A percentile compares a stretch with the other conserved stretches of the same genome.
phyloP scores from a whole-genome alignment of 2,888 invertebrate genomes.

The Orthosia cruda region DNA sequence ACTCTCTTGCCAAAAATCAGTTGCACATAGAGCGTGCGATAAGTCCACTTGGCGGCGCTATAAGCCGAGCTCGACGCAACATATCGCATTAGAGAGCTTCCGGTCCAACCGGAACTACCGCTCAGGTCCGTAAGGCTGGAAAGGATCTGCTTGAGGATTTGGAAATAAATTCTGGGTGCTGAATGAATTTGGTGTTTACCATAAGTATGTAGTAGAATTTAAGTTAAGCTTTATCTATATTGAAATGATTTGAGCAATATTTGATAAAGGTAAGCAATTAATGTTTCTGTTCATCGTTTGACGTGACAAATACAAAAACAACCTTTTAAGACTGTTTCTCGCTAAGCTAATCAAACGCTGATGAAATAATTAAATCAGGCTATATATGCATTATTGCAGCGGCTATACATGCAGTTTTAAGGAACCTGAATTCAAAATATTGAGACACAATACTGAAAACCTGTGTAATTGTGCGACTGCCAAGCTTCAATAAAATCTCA shows the following conservation, averaged over 20 bases:
- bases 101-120: slow-evolving; percentile 79
- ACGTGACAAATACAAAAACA: too few relatives aligned
- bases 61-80: slow-evolving; percentile 76
- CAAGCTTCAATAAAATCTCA: not conserved
- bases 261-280: too few relatives aligned
- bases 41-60: slow-evolving; percentile 71
- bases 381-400: too few relatives aligned
- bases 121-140: slow-evolving; percentile 70
- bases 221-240: too few relatives aligned
- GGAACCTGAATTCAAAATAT: too few relatives aligned
- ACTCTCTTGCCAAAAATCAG: slow-evolving; percentile 17
- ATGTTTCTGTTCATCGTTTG: too few relatives aligned
- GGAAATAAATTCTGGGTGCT: slow-evolving; percentile 8
- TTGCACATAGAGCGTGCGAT: slow-evolving; percentile 51
- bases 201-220: not conserved
- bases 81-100: slow-evolving; percentile 84
- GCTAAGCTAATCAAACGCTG: too few relatives aligned
- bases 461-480: not conserved
- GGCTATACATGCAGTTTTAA: too few relatives aligned
- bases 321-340: too few relatives aligned
- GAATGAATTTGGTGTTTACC: slow-evolving; percentile 3
- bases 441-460: too few relatives aligned
- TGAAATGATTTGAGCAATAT: too few relatives aligned
- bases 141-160: slow-evolving; percentile 27
- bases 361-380: too few relatives aligned